phyloP scores from a whole-genome alignment of 2,888 invertebrate genomes.

The Cremastobaeus sp. region DNA sequence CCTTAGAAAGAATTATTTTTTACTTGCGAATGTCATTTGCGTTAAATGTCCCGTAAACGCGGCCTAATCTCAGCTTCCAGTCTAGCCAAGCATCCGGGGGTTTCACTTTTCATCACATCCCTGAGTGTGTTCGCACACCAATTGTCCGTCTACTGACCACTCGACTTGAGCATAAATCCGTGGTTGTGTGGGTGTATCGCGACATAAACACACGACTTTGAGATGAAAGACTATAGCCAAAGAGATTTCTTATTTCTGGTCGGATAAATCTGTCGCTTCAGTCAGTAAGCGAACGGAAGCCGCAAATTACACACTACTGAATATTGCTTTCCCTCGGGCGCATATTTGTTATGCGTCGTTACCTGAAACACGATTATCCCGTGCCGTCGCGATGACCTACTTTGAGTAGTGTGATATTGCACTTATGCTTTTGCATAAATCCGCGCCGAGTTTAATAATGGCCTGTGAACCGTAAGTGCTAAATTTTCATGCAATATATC shows the following conservation, averaged over 20 bases:
- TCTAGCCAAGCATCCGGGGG: too few relatives aligned
- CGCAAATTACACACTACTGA: slow-evolving; percentile 40
- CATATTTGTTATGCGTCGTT: slow-evolving; percentile 13
- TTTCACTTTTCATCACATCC: slow-evolving; percentile 4
- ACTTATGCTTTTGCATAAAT: not conserved
- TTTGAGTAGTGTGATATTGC: slow-evolving; percentile 2
- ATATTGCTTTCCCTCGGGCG: not conserved
- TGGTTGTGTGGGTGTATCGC: slow-evolving; percentile 37
- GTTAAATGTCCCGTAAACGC: too few relatives aligned
- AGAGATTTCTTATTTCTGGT: slow-evolving; percentile 78
- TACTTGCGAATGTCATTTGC: not conserved
- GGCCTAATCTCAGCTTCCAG: too few relatives aligned
- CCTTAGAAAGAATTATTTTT: not conserved
- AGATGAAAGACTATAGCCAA: slow-evolving; percentile 60
- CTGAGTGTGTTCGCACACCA: slow-evolving; percentile 28
- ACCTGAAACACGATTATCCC: slow-evolving; percentile 7
- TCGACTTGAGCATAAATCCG: slow-evolving; percentile 32
- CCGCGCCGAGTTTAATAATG: slow-evolving; percentile 23
- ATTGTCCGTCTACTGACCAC: slow-evolving; percentile 56
- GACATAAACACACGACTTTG: slow-evolving; percentile 34
- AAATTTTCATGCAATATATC: slow-evolving; percentile 26
- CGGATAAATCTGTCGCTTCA: slow-evolving; percentile 78
- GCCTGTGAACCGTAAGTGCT: slow-evolving; percentile 22
- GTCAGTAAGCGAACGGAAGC: slow-evolving; percentile 74
- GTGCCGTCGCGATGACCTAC: slow-evolving; percentile 17